Conservation (phyloP, 2,113 vertebrate species). For the Zootoca vivipara region DNA sequence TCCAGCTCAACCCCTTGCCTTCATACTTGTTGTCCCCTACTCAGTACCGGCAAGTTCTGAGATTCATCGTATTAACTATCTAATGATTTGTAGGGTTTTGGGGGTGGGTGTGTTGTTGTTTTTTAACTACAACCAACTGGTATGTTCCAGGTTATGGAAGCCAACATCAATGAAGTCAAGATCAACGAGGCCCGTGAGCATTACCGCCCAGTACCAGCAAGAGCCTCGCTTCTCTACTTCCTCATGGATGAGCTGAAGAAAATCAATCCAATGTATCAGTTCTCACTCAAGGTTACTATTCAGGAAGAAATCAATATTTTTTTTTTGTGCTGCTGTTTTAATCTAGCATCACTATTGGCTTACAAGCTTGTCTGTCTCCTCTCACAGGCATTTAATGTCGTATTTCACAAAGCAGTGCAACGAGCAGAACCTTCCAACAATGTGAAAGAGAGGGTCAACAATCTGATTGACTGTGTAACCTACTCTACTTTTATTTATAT, state of each 20-base stretch:
- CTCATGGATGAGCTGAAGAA: constrained; percentile 85
- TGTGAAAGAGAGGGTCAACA: constrained; percentile 73
- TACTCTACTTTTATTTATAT: constrained; percentile 80
- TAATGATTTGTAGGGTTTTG: no score
- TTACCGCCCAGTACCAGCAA: constrained; percentile 78
- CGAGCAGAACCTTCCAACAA: constrained; percentile 73
- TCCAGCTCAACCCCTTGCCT: not conserved
- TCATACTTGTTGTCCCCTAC: not conserved
- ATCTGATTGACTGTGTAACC: constrained; percentile 72
- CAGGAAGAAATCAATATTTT: constrained; percentile 41
- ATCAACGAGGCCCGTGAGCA: constrained; percentile 82
- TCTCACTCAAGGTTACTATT: constrained; percentile 76
- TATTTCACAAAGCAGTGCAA: constrained; percentile 81
- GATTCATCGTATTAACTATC: not conserved
- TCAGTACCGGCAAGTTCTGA: not conserved
- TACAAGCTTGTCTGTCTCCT: constrained; percentile 31
- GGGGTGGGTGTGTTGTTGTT: not conserved
- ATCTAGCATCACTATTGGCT: constrained; percentile 40
- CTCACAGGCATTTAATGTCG: constrained; percentile 78
- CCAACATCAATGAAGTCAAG: constrained; percentile 84
- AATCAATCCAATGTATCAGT: constrained; percentile 85
- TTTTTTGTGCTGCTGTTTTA: constrained; percentile 25
- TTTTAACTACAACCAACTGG: fast-evolving
- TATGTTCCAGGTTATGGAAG: constrained; percentile 75
- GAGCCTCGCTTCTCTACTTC: constrained; percentile 81